Base-by-base conservation (phyloP, 2,113 vertebrate species). In the Jaculus jaculus region DNA sequence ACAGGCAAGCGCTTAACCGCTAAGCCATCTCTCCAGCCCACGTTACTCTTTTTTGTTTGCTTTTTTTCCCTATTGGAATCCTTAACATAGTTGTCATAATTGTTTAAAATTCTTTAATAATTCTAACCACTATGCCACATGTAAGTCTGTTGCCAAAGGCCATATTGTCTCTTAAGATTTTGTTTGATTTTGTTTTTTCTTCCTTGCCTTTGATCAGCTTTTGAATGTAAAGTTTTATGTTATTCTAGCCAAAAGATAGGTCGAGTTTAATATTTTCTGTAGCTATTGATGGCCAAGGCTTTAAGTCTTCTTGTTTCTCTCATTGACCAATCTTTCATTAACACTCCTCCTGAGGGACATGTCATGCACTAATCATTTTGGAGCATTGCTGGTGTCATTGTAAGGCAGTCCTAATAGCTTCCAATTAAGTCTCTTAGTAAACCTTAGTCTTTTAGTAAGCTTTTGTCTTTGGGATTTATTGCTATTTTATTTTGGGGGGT, bases 41-140 rank as follows among this genome's bases (percentile, higher is more conserved):
- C n/a, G n/a, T n/a, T n/a, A n/a, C n/a, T n/a, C n/a, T n/a, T n/a
- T n/a, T n/a, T n/a, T n/a, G n/a, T 11, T 13, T 86, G 17, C 37
- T 37, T 83, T 42, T 23, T 23, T 89, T 94, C 87, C 58, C 34
- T 7, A 24, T 21, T 54, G 72, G 17, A 47, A 1, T 0, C 13
- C 18, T 78, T 83, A 39, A 42, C 7, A 39, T 24, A 28, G 69
- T 73, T 78, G 24, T 87, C 9, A 79, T 7, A 92, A 30, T 87
- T 84, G 80, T 84, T 96, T 94, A 26, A 91, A 85, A 80, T 82
- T 77, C 7, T 18, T 32, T 85, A 72, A 42, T 78, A 30, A 24
- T 72, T 77, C 24, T 20, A 80, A 60, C 21, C n/a, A 60, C 42
- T 85, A 20, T 91, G 39, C 47, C 65, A 63, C 13, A 39, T 16